Evolutionary conservation across 2,113 vertebrate species (phyloP), one percentile per base, ranked within the genome.

Genomic region (Cyrtonyx montezumae): DNA sequence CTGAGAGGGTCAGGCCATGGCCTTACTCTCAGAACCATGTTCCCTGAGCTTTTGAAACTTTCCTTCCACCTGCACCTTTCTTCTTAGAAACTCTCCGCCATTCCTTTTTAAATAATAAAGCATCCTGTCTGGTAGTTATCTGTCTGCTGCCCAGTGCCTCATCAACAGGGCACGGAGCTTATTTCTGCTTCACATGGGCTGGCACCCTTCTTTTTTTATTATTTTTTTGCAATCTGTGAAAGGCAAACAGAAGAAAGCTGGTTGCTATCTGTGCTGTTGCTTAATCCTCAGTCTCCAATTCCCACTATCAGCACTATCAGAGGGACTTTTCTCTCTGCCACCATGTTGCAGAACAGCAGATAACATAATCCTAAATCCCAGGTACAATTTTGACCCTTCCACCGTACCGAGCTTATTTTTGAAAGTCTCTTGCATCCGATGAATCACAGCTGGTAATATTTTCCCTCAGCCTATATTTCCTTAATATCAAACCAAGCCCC

Each of bases 341-440:
- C 95, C 96, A 73, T 94, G 96, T 95, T 95, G 95, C 96, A 95
- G 87, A 94, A 46, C 87, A 82, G 93, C 63, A 92, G 96, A 97
- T 96, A 96, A 96, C 96, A 55, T 96, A 97, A 97, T 96, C 96
- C 95, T 94, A 96, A 96, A 97, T 95, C 94, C 95, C 63, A 92
- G 90, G 79, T 94, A 92, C 89, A 84, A 40, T 90, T 91, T 91
- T 96, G 95, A 86, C 93, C 85, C 88, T 78, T 90, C 78, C 0
- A 14, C 74, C 0, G 0, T 83, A 48, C 65, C 0, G 28, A 70
- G 74, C 86, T 94, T 96, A 94, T 79, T 90, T 95, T 93, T 93
- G 76, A 95, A 96, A 92, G 73, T 66, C 67, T 88, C 79, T 90
- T 83, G 56, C 94, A 95, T 95, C 95, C 92, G 95, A 96, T 93